A percentile compares a stretch with the other conserved stretches of the same genome.
phyloP scores from a whole-genome alignment of 37 sponge, comb jelly and placozoan genomes.

The Halichondria panicea region DNA sequence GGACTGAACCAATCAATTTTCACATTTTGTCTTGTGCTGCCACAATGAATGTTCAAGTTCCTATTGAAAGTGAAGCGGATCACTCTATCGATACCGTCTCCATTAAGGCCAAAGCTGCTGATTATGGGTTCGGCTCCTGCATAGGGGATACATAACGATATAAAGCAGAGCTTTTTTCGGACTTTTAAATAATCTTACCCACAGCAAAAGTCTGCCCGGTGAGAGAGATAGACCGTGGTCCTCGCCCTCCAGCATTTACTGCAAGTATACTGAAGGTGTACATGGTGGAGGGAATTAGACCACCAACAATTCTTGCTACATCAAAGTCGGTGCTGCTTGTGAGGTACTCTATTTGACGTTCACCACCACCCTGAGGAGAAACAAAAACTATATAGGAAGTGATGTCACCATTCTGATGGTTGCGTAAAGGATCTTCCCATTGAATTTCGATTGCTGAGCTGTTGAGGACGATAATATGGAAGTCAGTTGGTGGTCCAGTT shows the following conservation, averaged over 20 bases:
- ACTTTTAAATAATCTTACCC: too few relatives aligned
- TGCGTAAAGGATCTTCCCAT: constrained; percentile 11
- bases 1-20: constrained; percentile 17
- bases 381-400: constrained; percentile 22
- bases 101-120: constrained; percentile 26
- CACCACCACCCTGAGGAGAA: background rate
- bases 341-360: background rate
- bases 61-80: background rate
- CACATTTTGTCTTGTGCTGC: background rate
- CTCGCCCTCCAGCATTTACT: constrained; percentile 27
- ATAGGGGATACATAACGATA: background rate
- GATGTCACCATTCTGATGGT: constrained; percentile 19
- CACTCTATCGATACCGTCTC: constrained; percentile 22
- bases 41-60: constrained; percentile 27
- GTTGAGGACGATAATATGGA: constrained; percentile 33
- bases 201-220: constrained; percentile 1
- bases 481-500: constrained; percentile 14
- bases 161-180: background rate
- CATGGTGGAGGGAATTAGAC: background rate
- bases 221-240: constrained; percentile 14
- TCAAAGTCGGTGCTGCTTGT: background rate
- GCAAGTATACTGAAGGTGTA: constrained; percentile 33
- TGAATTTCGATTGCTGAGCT: constrained; percentile 16
- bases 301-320: constrained; percentile 8
- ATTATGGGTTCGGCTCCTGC: constrained; percentile 6